phyloP scores from a whole-genome alignment of 2,888 invertebrate species.

The Atherix ibis region DNA sequence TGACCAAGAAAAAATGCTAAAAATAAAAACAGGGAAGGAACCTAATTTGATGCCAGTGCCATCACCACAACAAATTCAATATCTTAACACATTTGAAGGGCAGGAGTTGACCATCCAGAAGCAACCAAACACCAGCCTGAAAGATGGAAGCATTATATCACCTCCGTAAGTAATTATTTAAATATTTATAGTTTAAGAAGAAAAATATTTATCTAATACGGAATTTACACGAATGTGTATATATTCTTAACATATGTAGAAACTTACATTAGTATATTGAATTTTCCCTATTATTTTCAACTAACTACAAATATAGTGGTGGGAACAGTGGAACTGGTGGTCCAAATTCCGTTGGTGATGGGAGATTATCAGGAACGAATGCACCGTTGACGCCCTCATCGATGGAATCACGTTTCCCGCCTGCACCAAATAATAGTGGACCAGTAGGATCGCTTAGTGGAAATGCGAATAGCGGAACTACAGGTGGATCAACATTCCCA shows the following conservation, averaged over 20 bases:
- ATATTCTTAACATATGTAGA: no score
- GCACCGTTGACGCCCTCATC: slow-evolving; percentile 31
- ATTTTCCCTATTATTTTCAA: no score
- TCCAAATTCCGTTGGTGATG: slow-evolving; percentile 8
- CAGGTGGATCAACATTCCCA: slow-evolving; percentile 32
- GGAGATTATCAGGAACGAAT: slow-evolving; percentile 34
- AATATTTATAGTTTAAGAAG: no score
- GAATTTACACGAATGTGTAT: no score
- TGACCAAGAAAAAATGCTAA: slow-evolving; percentile 19
- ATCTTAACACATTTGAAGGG: slow-evolving; percentile 88
- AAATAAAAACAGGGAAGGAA: slow-evolving; percentile 44
- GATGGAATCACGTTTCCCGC: slow-evolving; percentile 20
- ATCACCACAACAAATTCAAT: slow-evolving; percentile 90
- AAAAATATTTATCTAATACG: no score
- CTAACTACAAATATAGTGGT: no score
- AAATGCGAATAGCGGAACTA: slow-evolving; percentile 7
- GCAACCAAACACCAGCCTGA: slow-evolving; percentile 78
- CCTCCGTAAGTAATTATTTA: slow-evolving; percentile 48
- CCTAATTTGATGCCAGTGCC: slow-evolving; percentile 91
- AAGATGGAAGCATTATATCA: slow-evolving; percentile 35
- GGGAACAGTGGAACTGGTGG: no score
- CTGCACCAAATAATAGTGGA: slow-evolving; percentile 35
- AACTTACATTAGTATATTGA: no score
- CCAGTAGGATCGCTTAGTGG: slow-evolving; percentile 15
- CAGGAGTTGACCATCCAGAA: slow-evolving; percentile 93